Percentiles rank a stretch among this genome's conserved stretches.
Conservation (phyloP, 2,113 vertebrate genomes). For the Rhabdomys dilectus region DNA sequence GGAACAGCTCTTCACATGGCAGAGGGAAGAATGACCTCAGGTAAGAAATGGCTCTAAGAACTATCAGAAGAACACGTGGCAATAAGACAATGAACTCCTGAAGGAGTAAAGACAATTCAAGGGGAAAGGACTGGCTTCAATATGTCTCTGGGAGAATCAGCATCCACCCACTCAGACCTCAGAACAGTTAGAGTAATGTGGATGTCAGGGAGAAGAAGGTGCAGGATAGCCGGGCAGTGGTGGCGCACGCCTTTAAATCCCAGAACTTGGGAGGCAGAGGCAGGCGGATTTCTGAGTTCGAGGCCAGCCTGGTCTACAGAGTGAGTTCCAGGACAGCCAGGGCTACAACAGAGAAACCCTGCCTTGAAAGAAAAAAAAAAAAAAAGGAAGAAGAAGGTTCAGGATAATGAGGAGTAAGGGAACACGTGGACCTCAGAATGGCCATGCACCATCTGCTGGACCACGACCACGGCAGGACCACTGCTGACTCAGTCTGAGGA, state of each 20-base stretch:
- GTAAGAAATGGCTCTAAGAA: not conserved
- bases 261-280: no score
- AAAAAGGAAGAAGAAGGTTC: no score
- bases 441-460: no score
- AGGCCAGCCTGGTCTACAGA: no score
- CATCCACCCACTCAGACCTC: not conserved
- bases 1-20: fast-evolving
- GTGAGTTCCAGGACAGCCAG: no score
- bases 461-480: not conserved
- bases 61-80: not conserved
- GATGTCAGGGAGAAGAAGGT: not conserved
- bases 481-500: not conserved
- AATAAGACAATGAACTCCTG: not conserved
- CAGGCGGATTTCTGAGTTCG: no score
- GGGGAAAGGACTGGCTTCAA: not conserved
- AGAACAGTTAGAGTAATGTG: not conserved
- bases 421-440: not conserved
- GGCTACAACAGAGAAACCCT: no score
- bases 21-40: not conserved
- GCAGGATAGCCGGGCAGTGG: no score
- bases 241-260: no score
- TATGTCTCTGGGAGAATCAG: not conserved
- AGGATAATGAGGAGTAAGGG: not conserved
- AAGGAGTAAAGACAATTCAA: not conserved
- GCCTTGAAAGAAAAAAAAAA: no score